Evolutionary conservation across 2,888 invertebrate species (phyloP).

Genomic region (Theretra japonica): DNA sequence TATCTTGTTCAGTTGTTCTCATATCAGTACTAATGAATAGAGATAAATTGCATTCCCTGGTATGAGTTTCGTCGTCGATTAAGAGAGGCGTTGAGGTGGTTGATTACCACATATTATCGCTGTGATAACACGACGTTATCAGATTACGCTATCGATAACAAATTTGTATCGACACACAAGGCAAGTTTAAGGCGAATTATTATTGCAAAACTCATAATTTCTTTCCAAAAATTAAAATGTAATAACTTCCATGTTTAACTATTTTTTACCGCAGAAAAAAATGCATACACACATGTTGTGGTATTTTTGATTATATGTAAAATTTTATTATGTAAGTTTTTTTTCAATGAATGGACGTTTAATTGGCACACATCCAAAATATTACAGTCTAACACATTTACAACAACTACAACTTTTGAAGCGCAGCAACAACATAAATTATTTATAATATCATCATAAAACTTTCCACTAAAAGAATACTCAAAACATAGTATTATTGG

Average conservation of each 20-base stretch:
- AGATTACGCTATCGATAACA: constrained; percentile 61
- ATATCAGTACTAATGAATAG: constrained; percentile 29
- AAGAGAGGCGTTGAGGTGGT: constrained; percentile 52
- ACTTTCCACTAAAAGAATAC: not conserved
- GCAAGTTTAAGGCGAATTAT: constrained; percentile 45
- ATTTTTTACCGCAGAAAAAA: not conserved
- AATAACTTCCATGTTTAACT: too few species aligned
- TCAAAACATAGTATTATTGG: not conserved
- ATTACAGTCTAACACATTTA: not conserved
- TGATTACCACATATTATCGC: constrained; percentile 59
- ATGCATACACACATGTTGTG: not conserved
- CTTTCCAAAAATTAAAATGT: constrained; percentile 5
- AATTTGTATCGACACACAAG: constrained; percentile 47
- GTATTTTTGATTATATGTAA: not conserved
- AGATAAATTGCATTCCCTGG: constrained; percentile 39
- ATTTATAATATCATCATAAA: constrained; percentile 2
- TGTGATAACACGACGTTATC: constrained; percentile 55
- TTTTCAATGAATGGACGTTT: constrained; percentile 33
- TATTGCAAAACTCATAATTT: constrained; percentile 33
- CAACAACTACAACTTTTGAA: not conserved
- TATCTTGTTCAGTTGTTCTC: not conserved
- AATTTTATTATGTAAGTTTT: not conserved
- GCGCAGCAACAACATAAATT: not conserved
- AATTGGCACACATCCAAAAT: constrained; percentile 32
- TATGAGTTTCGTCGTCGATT: constrained; percentile 53